Conservation (phyloP, 2,113 vertebrate species). For the Centropus bengalensis region DNA sequence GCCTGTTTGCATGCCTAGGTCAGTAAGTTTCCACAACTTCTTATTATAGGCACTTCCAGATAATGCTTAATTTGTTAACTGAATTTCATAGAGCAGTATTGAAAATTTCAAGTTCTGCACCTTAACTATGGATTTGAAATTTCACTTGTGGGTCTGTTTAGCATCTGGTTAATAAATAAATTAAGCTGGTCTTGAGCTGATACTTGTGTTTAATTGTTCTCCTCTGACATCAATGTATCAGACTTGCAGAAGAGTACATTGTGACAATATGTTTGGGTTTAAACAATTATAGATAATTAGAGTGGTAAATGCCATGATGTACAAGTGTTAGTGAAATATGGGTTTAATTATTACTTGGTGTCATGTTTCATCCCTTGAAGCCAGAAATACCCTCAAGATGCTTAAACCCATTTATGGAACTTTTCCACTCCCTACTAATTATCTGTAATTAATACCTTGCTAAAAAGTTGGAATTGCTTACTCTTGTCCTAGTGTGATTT, state of each 20-base stretch:
- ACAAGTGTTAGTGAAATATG: slow-evolving; percentile 59
- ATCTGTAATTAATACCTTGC: slow-evolving; percentile 38
- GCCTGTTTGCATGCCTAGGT: not conserved
- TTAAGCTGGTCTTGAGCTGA: not conserved
- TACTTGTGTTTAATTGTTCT: slow-evolving; percentile 17
- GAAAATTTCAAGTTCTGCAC: not conserved
- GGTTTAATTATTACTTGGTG: slow-evolving; percentile 55
- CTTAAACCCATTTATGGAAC: not conserved
- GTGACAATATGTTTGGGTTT: slow-evolving; percentile 48
- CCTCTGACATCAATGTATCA: not conserved
- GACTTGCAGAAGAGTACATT: not conserved
- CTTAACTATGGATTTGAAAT: not conserved
- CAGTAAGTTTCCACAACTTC: not conserved
- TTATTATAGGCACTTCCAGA: not conserved
- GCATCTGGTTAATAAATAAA: not conserved
- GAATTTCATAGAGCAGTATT: not conserved
- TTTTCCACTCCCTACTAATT: slow-evolving; percentile 26
- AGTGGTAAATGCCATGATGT: slow-evolving; percentile 46
- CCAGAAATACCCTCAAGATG: slow-evolving; percentile 14
- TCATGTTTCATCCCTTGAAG: slow-evolving; percentile 41
- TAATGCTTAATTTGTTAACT: not conserved
- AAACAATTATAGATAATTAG: slow-evolving; percentile 53
- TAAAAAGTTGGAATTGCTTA: slow-evolving; percentile 18
- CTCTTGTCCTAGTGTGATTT: not conserved
- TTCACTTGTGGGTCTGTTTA: not conserved